Conservation (phyloP, 2,797 vertebrate species). For the Phataginus tetradactyla region DNA sequence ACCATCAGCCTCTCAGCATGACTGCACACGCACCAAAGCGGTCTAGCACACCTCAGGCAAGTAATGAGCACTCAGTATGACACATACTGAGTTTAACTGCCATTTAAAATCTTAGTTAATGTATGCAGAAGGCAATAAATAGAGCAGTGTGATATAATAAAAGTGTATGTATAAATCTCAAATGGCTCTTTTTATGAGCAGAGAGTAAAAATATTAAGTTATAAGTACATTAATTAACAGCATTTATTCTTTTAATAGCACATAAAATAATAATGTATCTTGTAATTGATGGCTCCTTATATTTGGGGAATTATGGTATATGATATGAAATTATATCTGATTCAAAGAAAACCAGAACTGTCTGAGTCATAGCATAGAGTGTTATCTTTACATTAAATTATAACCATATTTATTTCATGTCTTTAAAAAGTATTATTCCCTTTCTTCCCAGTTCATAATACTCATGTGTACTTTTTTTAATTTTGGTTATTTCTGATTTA, state of each 20-base stretch:
- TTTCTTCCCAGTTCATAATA: not conserved
- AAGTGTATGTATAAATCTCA: not conserved
- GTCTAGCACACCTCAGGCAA: not conserved
- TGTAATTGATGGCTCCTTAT: not conserved
- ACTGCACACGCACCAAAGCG: not conserved
- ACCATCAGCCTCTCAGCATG: not conserved
- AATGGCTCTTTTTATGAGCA: not conserved
- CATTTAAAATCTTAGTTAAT: not conserved
- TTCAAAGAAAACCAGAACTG: not conserved
- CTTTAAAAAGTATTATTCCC: not conserved
- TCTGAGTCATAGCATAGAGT: not conserved
- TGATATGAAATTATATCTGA: not conserved
- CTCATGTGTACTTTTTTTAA: not conserved
- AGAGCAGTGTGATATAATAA: not conserved
- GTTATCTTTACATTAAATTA: not conserved
- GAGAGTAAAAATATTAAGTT: not conserved
- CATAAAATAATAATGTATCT: not conserved
- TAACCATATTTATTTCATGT: not conserved
- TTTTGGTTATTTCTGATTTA: not conserved
- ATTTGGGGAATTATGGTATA: not conserved
- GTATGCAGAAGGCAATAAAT: not conserved
- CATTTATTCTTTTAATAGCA: not conserved
- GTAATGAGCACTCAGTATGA: not conserved
- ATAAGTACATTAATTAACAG: not conserved
- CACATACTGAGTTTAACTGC: not conserved